Evolutionary conservation across 2,888 invertebrate species (phyloP), one percentile per base, ranked within the genome.

Genomic region (Brachyopa scutellaris): DNA sequence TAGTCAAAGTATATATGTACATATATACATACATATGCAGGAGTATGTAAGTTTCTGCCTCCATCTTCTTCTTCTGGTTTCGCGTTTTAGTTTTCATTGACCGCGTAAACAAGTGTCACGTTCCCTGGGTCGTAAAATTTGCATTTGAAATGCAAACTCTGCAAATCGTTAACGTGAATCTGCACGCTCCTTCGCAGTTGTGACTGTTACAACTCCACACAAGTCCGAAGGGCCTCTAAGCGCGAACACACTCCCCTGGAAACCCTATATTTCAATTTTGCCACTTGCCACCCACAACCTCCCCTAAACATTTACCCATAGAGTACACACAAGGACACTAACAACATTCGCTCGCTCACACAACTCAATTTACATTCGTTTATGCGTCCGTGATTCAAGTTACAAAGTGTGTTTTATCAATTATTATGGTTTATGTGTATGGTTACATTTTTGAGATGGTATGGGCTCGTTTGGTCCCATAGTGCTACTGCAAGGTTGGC

Each of bases 81-180:
- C 36, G 31, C 33, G 33, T 59, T 79, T 61, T 53, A 53, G 59
- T 61, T 66, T 79, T 76, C 72, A 79, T 79, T 79, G 72, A 79
- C 78, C 78, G 78, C 78, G 66, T 79, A 79, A 79, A 79, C 78
- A 73, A 79, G 73, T 79, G 73, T 79, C 78, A 79, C 78, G 78
- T 72, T 72, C 59, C 51, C 31, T 53, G 57, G 59, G 29, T 66
- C 45, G 72, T 79, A 61, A 73, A 79, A 73, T 79, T 79, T 73
- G 66, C 66, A 73, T 73, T 67, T 79, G 36, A 73, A 36, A 45
- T 73, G 73, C 73, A 73, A 29, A 66, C 53, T 62, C 61, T 53
- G 61, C 38, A 73, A 67, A 79, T 79, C 73, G 66, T 79, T 73
- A 66, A 73, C 59, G 72, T 55, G 47, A 67, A 78, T 59, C 36